Conservation (phyloP, 2,888 invertebrate species). For the Sinelater perroti region DNA sequence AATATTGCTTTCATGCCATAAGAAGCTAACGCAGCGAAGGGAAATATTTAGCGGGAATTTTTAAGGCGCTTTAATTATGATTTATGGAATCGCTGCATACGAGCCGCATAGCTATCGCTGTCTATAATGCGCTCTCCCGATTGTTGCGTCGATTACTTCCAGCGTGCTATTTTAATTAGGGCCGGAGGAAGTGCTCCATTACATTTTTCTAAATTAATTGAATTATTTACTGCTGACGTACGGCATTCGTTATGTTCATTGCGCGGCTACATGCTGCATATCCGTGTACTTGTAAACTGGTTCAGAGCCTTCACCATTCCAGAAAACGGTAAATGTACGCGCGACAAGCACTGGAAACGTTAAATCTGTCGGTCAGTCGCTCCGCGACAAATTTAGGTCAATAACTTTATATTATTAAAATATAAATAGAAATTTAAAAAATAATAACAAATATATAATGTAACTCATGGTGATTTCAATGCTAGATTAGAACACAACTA, state of each 20-base stretch:
- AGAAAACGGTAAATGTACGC: too few species aligned
- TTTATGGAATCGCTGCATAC: slow-evolving; percentile 25
- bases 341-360: too few species aligned
- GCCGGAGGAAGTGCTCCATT: slow-evolving; percentile 11
- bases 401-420: too few species aligned
- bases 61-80: slow-evolving; percentile 27
- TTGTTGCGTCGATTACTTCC: slow-evolving; percentile 13
- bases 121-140: slow-evolving; percentile 12
- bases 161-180: slow-evolving; percentile 7
- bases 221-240: slow-evolving; percentile 16
- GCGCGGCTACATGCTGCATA: slow-evolving; percentile 2
- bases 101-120: slow-evolving; percentile 3
- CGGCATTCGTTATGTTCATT: slow-evolving; percentile 2
- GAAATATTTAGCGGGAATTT: slow-evolving; percentile 24
- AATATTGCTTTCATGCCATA: slow-evolving; percentile 29
- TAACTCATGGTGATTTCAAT: too few species aligned
- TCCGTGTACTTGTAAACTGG: slow-evolving; percentile 1
- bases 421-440: too few species aligned
- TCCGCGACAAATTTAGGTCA: too few species aligned
- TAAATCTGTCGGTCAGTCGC: too few species aligned
- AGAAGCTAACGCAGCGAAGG: slow-evolving; percentile 14
- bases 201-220: slow-evolving; percentile 15
- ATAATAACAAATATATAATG: too few species aligned
- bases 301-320: not conserved
- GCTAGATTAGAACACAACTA: too few species aligned